Evolutionary conservation across 2,113 vertebrate genomes (phyloP), one percentile per base, ranked within the genome.

Genomic region (Sardina pilchardus): DNA sequence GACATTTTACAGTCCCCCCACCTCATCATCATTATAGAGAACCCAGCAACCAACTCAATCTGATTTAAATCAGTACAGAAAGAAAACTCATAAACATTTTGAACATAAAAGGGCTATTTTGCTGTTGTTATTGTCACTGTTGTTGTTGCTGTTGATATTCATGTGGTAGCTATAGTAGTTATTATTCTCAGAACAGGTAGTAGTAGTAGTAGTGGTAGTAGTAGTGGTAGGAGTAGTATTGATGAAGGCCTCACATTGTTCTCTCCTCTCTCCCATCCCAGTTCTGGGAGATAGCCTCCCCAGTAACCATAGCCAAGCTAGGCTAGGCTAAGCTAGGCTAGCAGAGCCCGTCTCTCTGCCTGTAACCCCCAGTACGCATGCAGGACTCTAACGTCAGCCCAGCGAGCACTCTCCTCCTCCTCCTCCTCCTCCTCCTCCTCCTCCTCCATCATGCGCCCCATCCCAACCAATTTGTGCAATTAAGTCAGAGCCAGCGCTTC

Each of bases 401-500:
- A 16, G 59, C 7, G 59, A 26, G 59, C 59, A 14, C 21, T 47
- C 45, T 47, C 45, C 12, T 47, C 45, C 45, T 47, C 10, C 9
- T 5, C 44, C n/a, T 42, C 39, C n/a, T 45, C 8, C 44, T 45
- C 44, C 44, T 45, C 56, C 21, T 21, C 21, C 6, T 63, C 59
- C 59, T 63, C 59, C 59, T 63, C 24, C 59, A 26, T 63, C 63
- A 34, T 12, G 26, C 26, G 16, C 16, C 63, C 63, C 63, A 71
- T 14, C 71, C 71, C 30, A 78, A 17, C 71, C 71, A 78, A 78
- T 78, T 78, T 36, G 14, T 36, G 71, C 71, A 78, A 78, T 78
- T 78, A 78, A 78, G 30, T 78, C 71, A 36, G 39, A 42, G 26
- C 71, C 71, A 78, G 71, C 14, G 71, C 34, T 78, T 78, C 71